These are phyloP conservation scores for Amphiprion ocellaris DNA, from an alignment of 2,113 vertebrate species.

Conservation along the genomic window DNA sequence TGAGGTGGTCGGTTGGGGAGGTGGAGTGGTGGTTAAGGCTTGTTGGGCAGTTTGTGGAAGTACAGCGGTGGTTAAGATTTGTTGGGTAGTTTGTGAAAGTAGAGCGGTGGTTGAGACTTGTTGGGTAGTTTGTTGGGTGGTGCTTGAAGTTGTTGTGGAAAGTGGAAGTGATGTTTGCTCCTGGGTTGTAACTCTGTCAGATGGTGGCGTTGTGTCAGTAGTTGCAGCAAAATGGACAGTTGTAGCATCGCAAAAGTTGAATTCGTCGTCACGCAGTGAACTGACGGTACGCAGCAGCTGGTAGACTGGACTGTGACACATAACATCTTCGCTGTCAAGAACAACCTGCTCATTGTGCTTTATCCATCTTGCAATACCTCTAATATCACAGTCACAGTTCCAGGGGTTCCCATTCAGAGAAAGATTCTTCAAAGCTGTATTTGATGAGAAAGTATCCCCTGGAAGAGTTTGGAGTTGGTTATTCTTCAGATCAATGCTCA, in stretches of 20 bases:
- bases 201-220: not conserved
- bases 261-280: constrained; percentile 61
- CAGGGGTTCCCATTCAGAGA: constrained; percentile 86
- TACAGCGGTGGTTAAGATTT: not conserved
- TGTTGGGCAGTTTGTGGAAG: not conserved
- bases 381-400: constrained; percentile 88
- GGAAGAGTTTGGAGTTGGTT: constrained; percentile 74
- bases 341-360: constrained; percentile 69
- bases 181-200: not conserved
- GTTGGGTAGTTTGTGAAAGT: no score
- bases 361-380: constrained; percentile 86
- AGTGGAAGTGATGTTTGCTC: not conserved
- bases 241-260: constrained; percentile 50
- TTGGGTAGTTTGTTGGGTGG: not conserved
- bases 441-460: constrained; percentile 70
- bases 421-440: constrained; percentile 39
- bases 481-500: constrained; percentile 68
- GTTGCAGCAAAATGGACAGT: not conserved
- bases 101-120: not conserved
- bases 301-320: constrained; percentile 66
- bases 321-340: constrained; percentile 56
- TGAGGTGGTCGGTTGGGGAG: not conserved
- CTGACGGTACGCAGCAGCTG: constrained; percentile 41
- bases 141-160: not conserved
- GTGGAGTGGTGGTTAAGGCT: not conserved